A percentile compares a stretch with the other conserved stretches of the same genome.
These are phyloP conservation scores for Saguinus midas DNA, from an alignment of 2,113 vertebrate genomes.

Conservation along the genomic window DNA sequence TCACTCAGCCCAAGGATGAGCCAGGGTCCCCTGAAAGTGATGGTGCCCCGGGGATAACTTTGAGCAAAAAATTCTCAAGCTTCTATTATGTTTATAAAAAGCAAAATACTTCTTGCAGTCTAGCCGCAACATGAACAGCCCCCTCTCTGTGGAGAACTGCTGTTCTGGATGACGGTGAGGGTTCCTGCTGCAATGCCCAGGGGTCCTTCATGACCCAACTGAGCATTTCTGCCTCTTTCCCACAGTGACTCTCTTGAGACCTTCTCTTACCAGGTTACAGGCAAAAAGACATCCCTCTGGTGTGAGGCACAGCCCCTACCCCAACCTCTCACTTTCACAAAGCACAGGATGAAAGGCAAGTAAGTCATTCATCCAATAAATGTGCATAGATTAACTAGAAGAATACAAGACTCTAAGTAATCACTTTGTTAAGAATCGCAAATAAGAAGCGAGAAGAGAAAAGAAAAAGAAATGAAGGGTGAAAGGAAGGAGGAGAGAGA, in stretches of 20 bases:
- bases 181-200: neutral
- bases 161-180: neutral
- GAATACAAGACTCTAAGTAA: neutral
- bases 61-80: neutral
- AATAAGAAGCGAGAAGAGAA: neutral
- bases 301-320: neutral
- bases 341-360: neutral
- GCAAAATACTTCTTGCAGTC: neutral
- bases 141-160: neutral
- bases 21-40: neutral
- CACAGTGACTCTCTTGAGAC: neutral
- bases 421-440: neutral
- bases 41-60: neutral
- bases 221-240: neutral
- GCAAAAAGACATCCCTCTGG: neutral
- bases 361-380: neutral
- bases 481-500: no score
- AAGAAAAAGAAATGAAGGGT: fast-evolving
- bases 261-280: neutral
- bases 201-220: fast-evolving
- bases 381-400: neutral
- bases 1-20: neutral
- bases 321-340: neutral
- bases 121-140: neutral
- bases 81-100: neutral